These are phyloP conservation scores for Quadroppia sp. DNA, from an alignment of 2,888 invertebrate species.

Conservation along the genomic window DNA sequence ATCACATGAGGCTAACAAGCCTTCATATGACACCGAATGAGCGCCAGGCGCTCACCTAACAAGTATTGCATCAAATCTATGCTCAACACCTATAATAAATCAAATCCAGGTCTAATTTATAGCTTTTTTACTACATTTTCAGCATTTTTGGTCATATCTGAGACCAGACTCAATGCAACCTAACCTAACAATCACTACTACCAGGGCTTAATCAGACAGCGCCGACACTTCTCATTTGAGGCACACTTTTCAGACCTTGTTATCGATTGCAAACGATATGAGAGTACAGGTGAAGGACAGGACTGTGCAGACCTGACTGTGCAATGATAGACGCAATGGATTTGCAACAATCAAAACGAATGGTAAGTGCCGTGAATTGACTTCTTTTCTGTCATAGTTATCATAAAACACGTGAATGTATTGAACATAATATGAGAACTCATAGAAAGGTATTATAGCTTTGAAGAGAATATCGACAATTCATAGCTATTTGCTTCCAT, in stretches of 20 bases:
- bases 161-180: neutral
- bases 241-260: slow-evolving; percentile 1
- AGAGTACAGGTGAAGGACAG: neutral
- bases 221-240: slow-evolving; percentile 6
- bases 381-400: slow-evolving; percentile 33
- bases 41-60: neutral
- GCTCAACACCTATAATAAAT: slow-evolving; percentile 35
- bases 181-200: neutral
- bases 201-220: neutral
- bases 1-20: neutral
- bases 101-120: slow-evolving; percentile 23
- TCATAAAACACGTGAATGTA: slow-evolving; percentile 31
- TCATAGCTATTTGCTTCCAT: neutral
- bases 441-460: neutral
- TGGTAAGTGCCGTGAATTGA: slow-evolving; percentile 34
- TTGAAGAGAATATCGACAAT: slow-evolving; percentile 10
- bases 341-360: neutral
- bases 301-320: neutral
- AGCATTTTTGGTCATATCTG: slow-evolving; percentile 17
- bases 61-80: slow-evolving; percentile 17
- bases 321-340: neutral
- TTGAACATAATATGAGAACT: neutral
- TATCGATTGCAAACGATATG: neutral
- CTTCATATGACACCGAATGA: neutral
- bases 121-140: slow-evolving; percentile 16